A percentile compares a stretch with the other conserved stretches of the same genome.
Evolutionary conservation across 1,140 invertebrate genomes (phyloP).

Genomic region (Papilio machaon): DNA sequence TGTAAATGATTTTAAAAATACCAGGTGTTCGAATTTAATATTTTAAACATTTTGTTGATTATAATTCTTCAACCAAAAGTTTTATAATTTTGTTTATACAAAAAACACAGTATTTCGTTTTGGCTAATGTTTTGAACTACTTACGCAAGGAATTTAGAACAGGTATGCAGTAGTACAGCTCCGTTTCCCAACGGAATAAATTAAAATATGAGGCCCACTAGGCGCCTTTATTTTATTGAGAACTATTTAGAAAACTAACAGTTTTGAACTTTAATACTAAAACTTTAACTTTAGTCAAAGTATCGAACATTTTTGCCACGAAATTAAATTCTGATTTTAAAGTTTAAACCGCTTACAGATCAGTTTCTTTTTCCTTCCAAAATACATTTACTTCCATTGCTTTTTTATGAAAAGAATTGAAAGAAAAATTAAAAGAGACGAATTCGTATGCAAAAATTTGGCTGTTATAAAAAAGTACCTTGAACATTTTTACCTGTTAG

Average conservation of each 20-base stretch:
- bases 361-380: not conserved
- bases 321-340: not conserved
- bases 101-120: not conserved
- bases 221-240: slow-evolving; percentile 5
- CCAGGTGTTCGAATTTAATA: no score
- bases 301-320: not conserved
- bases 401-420: not conserved
- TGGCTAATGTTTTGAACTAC: not conserved
- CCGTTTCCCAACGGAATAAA: not conserved
- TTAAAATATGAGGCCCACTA: not conserved
- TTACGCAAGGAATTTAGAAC: not conserved
- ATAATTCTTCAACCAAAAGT: no score
- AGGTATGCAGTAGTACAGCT: slow-evolving; percentile 1
- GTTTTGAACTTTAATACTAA: not conserved
- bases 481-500: slow-evolving; percentile 16
- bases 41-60: no score
- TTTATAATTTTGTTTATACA: no score
- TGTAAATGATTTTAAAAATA: no score
- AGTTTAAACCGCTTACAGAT: not conserved
- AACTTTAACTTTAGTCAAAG: not conserved
- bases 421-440: not conserved
- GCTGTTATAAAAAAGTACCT: not conserved
- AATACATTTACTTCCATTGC: not conserved
- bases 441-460: not conserved
- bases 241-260: not conserved